phyloP scores from a whole-genome alignment of 2,113 vertebrate species.

The Acrocephalus kingi region DNA sequence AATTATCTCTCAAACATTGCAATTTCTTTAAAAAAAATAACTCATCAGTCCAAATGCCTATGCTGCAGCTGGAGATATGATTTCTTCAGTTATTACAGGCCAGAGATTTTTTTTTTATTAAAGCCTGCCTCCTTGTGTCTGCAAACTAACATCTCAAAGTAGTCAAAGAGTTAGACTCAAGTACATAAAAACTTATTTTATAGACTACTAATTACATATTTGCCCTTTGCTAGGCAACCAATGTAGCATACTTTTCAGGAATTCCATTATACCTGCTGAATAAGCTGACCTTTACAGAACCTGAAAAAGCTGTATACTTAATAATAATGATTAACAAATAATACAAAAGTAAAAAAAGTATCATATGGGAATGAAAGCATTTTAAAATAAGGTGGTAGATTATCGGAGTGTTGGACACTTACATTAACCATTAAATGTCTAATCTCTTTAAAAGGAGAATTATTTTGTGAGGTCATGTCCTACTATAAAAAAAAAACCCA shows the following conservation, averaged over 20 bases:
- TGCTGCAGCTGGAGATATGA: neutral
- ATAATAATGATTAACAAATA: neutral
- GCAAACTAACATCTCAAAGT: neutral
- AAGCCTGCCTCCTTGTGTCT: slow-evolving; percentile 61
- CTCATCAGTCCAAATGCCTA: neutral
- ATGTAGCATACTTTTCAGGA: neutral
- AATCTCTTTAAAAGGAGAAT: neutral
- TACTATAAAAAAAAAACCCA: neutral
- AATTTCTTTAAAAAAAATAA: neutral
- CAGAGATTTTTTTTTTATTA: neutral
- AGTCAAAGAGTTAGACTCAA: neutral
- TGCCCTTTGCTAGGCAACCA: neutral
- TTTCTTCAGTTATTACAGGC: neutral
- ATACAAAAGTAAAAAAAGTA: neutral
- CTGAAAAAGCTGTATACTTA: neutral
- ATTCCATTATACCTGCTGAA: neutral
- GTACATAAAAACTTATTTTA: neutral
- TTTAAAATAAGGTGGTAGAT: neutral
- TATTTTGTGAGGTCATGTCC: neutral
- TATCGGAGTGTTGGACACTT: fast-evolving
- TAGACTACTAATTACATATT: neutral
- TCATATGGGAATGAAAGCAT: neutral
- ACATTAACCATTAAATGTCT: neutral
- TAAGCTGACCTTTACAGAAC: neutral
- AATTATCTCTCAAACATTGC: neutral